phyloP scores from a whole-genome alignment of 2,113 vertebrate species.

The Tamias sibiricus region DNA sequence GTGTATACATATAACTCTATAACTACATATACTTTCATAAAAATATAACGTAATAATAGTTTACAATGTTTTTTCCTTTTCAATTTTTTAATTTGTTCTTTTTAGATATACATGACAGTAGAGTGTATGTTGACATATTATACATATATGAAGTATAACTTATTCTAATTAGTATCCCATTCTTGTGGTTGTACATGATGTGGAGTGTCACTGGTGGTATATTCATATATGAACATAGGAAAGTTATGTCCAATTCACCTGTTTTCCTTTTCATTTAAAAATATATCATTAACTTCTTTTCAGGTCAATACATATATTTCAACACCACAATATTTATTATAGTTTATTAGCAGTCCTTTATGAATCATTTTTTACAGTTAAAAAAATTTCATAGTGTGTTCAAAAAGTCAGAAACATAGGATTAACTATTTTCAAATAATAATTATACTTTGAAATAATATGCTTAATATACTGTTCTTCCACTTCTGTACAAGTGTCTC shows the following conservation, averaged over 20 bases:
- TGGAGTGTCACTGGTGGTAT: too few relatives aligned
- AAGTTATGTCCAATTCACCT: too few relatives aligned
- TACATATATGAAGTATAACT: too few relatives aligned
- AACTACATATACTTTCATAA: background rate
- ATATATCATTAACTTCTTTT: background rate
- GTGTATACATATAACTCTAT: background rate
- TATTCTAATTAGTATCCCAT: too few relatives aligned
- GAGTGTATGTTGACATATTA: too few relatives aligned
- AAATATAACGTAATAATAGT: constrained; percentile 45
- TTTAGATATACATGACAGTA: too few relatives aligned
- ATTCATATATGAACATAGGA: too few relatives aligned
- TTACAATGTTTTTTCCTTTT: constrained; percentile 11
- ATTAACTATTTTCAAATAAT: constrained; percentile 22
- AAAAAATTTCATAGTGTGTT: background rate
- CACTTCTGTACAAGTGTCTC: background rate
- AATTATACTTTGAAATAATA: constrained; percentile 32
- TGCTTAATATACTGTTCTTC: constrained; percentile 8
- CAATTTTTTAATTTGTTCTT: background rate
- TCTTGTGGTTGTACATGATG: too few relatives aligned
- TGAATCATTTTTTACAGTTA: constrained; percentile 24
- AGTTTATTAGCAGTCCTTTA: background rate
- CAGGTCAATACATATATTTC: background rate
- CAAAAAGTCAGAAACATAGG: background rate
- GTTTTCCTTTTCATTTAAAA: constrained; percentile 12
- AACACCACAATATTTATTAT: constrained; percentile 33